Percentiles rank a stretch among this genome's conserved stretches.
Conservation (phyloP, 2,797 vertebrate genomes). For the Pelobates cultripes region DNA sequence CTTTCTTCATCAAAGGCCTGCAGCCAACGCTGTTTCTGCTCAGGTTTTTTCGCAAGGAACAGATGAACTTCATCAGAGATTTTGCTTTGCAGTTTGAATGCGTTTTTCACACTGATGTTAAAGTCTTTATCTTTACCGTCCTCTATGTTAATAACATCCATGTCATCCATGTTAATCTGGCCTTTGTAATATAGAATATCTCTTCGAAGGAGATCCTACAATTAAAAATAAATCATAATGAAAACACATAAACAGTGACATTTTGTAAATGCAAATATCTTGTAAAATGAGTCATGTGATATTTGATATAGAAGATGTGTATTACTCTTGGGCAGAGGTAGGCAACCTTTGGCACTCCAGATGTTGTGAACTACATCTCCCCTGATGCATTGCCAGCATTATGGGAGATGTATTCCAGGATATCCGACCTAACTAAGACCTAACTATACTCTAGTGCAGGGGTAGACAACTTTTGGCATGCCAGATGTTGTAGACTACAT, state of each 20-base stretch:
- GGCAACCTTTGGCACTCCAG: too few relatives aligned
- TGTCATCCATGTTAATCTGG: constrained; percentile 87
- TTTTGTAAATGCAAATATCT: not conserved
- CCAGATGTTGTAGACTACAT: too few relatives aligned
- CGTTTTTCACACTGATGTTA: constrained; percentile 88
- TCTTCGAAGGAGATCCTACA: constrained; percentile 88
- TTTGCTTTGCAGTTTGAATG: constrained; percentile 80
- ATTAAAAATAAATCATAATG: not conserved
- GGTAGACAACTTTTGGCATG: too few relatives aligned
- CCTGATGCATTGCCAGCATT: too few relatives aligned
- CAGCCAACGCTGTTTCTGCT: constrained; percentile 93
- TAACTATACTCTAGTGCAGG: too few relatives aligned
- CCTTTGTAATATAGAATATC: constrained; percentile 95
- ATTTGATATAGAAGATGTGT: too few relatives aligned
- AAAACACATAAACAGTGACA: too few relatives aligned
- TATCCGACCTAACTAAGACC: too few relatives aligned
- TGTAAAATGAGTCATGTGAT: too few relatives aligned
- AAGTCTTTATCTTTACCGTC: constrained; percentile 93
- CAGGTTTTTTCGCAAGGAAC: constrained; percentile 89
- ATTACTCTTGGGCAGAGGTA: too few relatives aligned
- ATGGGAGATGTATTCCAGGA: too few relatives aligned
- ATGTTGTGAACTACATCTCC: too few relatives aligned
- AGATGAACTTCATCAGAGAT: constrained; percentile 81
- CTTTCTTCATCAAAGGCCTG: constrained; percentile 88
- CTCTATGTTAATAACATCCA: constrained; percentile 88